Evolutionary conservation across 2,888 invertebrate genomes (phyloP), one percentile per base, ranked within the genome.

Genomic region (Mylabris sibirica): DNA sequence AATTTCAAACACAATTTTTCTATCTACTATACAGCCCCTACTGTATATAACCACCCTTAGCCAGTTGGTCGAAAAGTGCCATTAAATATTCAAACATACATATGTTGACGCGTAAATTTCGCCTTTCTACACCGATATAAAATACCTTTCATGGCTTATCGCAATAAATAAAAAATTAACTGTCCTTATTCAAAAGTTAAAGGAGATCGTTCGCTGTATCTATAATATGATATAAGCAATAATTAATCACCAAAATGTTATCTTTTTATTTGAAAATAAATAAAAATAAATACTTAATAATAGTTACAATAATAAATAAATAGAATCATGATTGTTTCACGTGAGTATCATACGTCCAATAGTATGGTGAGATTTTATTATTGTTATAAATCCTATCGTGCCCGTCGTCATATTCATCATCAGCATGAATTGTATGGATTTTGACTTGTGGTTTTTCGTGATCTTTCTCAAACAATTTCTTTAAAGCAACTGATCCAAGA

Each of bases 381-480:
- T 65, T 20, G 9, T 49, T 64, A 53, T 75, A 77, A 30, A 79
- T 60, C 53, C 81, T 72, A 60, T 83, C 84, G 65, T 82, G 80
- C 4, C 81, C 82, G 14, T 41, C 14, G 14, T 41, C 83, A 41
- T 41, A 1, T n/a, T 44, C 83, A 12, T 82, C 81, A 17, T 81
- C 79, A 38, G 75, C 75, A 26, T 79, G 76, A 60, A 84, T 74
- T 73, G 91, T 90, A 78, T 91, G 91, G 63, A 92, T 91, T 83
- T 91, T 91, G 85, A 91, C 89, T 3, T 77, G 72, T 74, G 90
- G 88, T 81, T 90, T 89, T 72, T 89, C 89, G 70, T 89, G 87
- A 74, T 91, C 90, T 73, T 90, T 90, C 71, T 91, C 89, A 85
- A 92, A 91, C 74, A 92, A 86, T 82, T 92, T 92, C 86, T 91